Conservation (phyloP, 2,113 vertebrate species). For the Toxostoma redivivum region DNA sequence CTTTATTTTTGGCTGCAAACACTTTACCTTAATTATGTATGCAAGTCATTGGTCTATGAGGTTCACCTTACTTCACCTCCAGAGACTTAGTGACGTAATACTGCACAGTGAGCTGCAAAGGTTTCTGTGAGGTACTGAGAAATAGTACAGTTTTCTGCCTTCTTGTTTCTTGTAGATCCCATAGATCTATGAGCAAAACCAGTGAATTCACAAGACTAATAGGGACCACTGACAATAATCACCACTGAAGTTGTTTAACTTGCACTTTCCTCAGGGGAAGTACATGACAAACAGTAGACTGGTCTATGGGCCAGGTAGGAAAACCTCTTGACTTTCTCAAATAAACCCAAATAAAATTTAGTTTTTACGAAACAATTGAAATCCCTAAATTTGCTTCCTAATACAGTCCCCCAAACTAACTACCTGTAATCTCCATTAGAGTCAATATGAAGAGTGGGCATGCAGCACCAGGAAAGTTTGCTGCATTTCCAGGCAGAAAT, state of each 20-base stretch:
- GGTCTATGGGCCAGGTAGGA: background rate
- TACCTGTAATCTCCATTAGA: background rate
- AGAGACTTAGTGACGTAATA: background rate
- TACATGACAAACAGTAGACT: background rate
- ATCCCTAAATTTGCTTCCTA: background rate
- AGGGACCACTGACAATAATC: background rate
- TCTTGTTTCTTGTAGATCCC: background rate
- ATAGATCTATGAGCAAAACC: background rate
- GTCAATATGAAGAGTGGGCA: background rate
- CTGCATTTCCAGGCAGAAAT: background rate
- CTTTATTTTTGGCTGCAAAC: constrained; percentile 41
- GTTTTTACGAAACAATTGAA: background rate
- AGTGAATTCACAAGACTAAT: background rate
- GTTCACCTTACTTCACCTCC: constrained; percentile 48
- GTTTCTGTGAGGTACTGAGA: background rate
- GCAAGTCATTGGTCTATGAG: constrained; percentile 23
- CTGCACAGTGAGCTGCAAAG: background rate
- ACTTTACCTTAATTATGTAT: background rate
- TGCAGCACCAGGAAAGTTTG: background rate
- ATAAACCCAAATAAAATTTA: background rate
- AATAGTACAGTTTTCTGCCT: background rate
- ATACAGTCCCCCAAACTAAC: background rate
- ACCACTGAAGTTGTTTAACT: background rate
- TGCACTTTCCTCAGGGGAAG: background rate
- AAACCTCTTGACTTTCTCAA: background rate